phyloP scores from a whole-genome alignment of 2,888 invertebrate species.

The Temnothorax ravouxi region DNA sequence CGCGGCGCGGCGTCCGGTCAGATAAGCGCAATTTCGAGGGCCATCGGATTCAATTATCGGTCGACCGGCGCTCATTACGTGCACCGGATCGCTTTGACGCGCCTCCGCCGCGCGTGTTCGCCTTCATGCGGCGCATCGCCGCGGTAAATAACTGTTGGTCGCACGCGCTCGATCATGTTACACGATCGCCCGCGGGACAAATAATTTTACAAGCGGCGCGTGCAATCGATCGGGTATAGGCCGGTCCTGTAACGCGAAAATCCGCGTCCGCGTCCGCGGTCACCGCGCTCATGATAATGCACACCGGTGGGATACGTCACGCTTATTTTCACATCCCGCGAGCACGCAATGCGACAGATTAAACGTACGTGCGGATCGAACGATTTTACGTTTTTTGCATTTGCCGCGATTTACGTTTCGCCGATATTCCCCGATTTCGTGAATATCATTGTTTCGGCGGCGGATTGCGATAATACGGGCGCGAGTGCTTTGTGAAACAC shows the following conservation, averaged over 20 bases:
- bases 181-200: conserved; percentile 22
- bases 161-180: conserved; percentile 2
- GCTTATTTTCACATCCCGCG: conserved; percentile 34
- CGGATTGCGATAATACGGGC: not conserved
- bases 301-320: not conserved
- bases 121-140: conserved; percentile 10
- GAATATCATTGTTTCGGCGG: conserved; percentile 31
- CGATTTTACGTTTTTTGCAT: conserved; percentile 27
- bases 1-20: conserved; percentile 39
- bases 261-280: conserved; percentile 10
- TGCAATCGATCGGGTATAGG: conserved; percentile 33
- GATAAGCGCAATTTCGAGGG: conserved; percentile 75
- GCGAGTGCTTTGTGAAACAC: conserved; percentile 28
- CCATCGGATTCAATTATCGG: conserved; percentile 75
- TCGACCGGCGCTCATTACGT: conserved; percentile 73
- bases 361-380: conserved; percentile 25
- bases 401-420: conserved; percentile 4
- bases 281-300: conserved; percentile 2
- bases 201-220: conserved; percentile 33
- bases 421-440: not conserved
- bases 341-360: conserved; percentile 27
- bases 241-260: conserved; percentile 30
- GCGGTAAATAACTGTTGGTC: conserved; percentile 23
- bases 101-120: not conserved
- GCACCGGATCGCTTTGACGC: conserved; percentile 52